A percentile compares a stretch with the other conserved stretches of the same genome.
Conservation (phyloP, 1,140 invertebrate species). For the Rhynchophorus ferrugineus region DNA sequence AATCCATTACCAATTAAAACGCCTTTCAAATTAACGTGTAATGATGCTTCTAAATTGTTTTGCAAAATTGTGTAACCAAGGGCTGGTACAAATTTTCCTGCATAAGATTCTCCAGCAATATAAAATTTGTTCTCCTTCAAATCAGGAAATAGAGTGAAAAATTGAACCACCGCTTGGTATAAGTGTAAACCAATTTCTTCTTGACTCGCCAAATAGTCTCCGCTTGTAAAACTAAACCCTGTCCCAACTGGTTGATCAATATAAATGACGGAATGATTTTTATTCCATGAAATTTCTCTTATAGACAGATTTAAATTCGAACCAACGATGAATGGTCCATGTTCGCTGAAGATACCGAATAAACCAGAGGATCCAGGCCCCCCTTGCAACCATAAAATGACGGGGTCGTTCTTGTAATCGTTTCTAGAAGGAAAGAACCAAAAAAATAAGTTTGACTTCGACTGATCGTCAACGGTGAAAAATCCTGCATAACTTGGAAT, state of each 20-base stretch:
- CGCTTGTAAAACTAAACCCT: constrained; percentile 63
- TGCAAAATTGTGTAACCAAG: constrained; percentile 63
- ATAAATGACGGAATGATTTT: constrained; percentile 63
- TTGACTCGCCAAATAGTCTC: constrained; percentile 56
- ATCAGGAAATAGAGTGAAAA: constrained; percentile 62
- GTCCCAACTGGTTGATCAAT: constrained; percentile 81
- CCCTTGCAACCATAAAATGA: constrained; percentile 37
- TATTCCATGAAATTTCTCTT: constrained; percentile 48
- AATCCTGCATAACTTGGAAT: constrained; percentile 50
- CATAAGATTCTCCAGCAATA: constrained; percentile 78
- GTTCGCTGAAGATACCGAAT: constrained; percentile 10
- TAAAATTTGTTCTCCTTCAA: constrained; percentile 58
- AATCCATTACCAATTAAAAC: constrained; percentile 78
- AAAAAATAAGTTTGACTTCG: constrained; percentile 63
- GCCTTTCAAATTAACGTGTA: constrained; percentile 60
- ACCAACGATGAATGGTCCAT: constrained; percentile 37
- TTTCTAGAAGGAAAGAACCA: constrained; percentile 65
- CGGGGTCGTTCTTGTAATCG: constrained; percentile 45
- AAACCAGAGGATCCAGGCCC: constrained; percentile 47
- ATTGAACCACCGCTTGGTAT: constrained; percentile 57
- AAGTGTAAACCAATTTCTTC: constrained; percentile 55
- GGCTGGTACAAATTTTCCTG: constrained; percentile 71
- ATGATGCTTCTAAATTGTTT: constrained; percentile 49
- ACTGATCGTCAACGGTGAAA: constrained; percentile 58
- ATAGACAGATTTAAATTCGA: constrained; percentile 41